Evolutionary conservation across 2,888 invertebrate species (phyloP), one percentile per base, ranked within the genome.

Genomic region (Crossocerus cetratus): DNA sequence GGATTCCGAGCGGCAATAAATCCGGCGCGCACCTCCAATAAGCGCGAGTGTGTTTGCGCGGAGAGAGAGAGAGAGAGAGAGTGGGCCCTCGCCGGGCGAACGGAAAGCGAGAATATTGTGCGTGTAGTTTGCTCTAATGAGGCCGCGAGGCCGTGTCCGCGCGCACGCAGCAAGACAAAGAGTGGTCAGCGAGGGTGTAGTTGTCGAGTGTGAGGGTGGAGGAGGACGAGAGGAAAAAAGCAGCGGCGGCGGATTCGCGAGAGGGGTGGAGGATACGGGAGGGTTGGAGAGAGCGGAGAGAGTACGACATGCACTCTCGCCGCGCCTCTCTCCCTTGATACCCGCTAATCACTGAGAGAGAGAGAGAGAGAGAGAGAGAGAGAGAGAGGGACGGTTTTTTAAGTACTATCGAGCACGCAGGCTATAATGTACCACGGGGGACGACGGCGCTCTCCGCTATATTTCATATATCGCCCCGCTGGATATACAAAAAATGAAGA

Each of bases 341-440:
- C 86, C 86, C 84, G 78, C 84, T 84, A 86, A 86, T 87, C 84
- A 83, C 84, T 83, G 82, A 84, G 85, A n/a, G n/a, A n/a, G n/a
- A n/a, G n/a, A n/a, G n/a, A n/a, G n/a, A n/a, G n/a, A n/a, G n/a
- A n/a, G n/a, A n/a, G n/a, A n/a, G n/a, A n/a, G n/a, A n/a, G n/a
- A n/a, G n/a, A n/a, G n/a, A n/a, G n/a, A 83, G 80, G 77, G 80
- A 84, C 83, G 80, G 76, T 76, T 81, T 83, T 32, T 84, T 81
- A 84, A 83, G 84, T 76, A 83, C 83, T 78, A 77, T 73, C 84
- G 78, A 78, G 68, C 75, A 75, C 74, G 69, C 78, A 78, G 71
- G 71, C 68, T 77, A 77, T 78, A 82, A 77, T 72, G 76, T 77
- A 70, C 75, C 69, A 63, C 1, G 32, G 32, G 3, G 8, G 3